These are phyloP conservation scores for Aramus guarauna DNA, from an alignment of 2,113 vertebrate species.

Conservation along the genomic window DNA sequence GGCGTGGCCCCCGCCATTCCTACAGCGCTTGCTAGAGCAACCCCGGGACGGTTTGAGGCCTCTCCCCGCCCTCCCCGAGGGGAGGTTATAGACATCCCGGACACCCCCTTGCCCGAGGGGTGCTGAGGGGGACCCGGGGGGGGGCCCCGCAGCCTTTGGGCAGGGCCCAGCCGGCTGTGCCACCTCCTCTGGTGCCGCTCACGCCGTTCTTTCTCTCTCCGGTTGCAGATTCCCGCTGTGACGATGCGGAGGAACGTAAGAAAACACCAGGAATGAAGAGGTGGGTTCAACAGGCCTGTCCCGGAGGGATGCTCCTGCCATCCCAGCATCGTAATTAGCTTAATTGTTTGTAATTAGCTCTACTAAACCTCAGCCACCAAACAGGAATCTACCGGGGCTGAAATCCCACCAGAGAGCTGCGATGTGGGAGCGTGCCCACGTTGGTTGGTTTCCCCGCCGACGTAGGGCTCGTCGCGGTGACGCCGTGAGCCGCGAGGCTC, in stretches of 20 bases:
- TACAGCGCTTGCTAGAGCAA: neutral
- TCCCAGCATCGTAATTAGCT: neutral
- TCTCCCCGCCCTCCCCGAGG: neutral
- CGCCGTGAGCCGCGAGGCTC: no score
- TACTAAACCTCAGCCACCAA: neutral
- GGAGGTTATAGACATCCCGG: neutral
- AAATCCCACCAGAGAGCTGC: neutral
- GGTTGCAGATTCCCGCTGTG: neutral
- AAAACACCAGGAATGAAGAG: neutral
- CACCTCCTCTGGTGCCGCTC: no score
- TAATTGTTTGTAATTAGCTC: neutral
- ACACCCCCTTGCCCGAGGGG: neutral
- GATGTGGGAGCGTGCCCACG: no score
- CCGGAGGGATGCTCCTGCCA: neutral
- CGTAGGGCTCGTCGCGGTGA: no score
- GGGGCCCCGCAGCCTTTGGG: neutral
- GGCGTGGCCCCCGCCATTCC: neutral
- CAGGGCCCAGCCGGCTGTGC: no score
- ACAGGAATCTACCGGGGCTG: neutral
- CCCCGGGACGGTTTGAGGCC: constrained; percentile 12
- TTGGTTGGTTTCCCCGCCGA: no score
- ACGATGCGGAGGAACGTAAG: neutral
- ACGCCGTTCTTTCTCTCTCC: neutral
- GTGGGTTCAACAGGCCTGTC: neutral
- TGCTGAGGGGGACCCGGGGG: neutral